Percentiles rank a stretch among this genome's conserved stretches.
phyloP scores from a whole-genome alignment of 2,888 invertebrate species.

The Drosophila yooni region DNA sequence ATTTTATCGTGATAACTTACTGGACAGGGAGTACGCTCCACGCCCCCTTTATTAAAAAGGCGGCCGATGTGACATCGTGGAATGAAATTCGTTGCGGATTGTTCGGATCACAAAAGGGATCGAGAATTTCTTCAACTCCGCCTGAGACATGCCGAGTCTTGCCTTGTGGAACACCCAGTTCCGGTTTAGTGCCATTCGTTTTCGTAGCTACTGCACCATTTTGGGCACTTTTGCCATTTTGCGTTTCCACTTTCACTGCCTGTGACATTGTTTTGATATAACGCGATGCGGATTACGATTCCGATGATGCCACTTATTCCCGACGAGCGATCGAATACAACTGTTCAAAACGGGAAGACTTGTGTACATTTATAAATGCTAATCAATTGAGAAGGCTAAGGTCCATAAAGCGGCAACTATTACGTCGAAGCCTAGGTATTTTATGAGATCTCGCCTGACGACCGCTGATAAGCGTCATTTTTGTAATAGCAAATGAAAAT shows the following conservation, averaged over 20 bases:
- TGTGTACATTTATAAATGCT: conserved; percentile 49
- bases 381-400: conserved; percentile 32
- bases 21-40: conserved; percentile 94
- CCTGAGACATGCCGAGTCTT: conserved; percentile 35
- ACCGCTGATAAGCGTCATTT: conserved; percentile 58
- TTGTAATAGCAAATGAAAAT: conserved; percentile 11
- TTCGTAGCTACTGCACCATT: conserved; percentile 19
- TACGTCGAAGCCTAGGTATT: conserved; percentile 47
- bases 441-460: conserved; percentile 58
- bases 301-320: background rate
- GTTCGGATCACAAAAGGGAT: conserved; percentile 88
- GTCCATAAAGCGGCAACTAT: conserved; percentile 66
- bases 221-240: conserved; percentile 30
- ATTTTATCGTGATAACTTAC: conserved; percentile 82
- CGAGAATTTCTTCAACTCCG: conserved; percentile 77
- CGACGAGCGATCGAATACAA: conserved; percentile 33
- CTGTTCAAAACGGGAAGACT: conserved; percentile 38
- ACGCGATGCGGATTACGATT: background rate
- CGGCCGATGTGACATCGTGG: conserved; percentile 95
- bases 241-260: conserved; percentile 44
- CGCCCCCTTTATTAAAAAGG: conserved; percentile 93
- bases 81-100: conserved; percentile 90
- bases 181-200: conserved; percentile 25
- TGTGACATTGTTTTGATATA: conserved; percentile 46
- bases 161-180: background rate